phyloP scores from a whole-genome alignment of 2,888 invertebrate species.

The Heliconius ismenius region DNA sequence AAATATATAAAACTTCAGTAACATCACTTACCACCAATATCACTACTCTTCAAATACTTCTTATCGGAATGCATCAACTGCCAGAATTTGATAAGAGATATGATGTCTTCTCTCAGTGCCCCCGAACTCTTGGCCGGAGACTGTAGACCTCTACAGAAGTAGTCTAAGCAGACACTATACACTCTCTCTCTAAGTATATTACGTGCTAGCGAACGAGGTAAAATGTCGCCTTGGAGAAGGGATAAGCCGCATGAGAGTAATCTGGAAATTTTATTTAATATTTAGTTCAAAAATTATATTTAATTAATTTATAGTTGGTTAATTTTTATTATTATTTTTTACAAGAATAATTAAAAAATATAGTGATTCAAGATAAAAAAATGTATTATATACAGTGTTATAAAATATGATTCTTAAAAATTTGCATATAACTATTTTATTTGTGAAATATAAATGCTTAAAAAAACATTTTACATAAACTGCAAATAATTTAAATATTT shows the following conservation, averaged over 20 bases:
- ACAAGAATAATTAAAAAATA: too few species aligned
- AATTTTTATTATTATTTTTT: neutral
- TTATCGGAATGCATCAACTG: conserved; percentile 96
- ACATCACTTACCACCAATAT: conserved; percentile 85
- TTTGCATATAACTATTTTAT: neutral
- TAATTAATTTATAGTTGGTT: neutral
- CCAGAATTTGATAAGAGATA: conserved; percentile 96
- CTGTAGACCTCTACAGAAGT: conserved; percentile 94
- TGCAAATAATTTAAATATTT: neutral
- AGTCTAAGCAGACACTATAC: conserved; percentile 96
- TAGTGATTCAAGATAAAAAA: too few species aligned
- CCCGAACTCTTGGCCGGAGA: conserved; percentile 91
- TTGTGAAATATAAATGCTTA: neutral
- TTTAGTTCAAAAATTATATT: neutral
- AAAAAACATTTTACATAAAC: too few species aligned
- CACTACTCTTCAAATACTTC: conserved; percentile 92
- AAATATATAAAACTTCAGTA: neutral
- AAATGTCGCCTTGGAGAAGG: conserved; percentile 95
- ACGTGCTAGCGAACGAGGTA: conserved; percentile 92
- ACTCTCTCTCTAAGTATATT: conserved; percentile 97
- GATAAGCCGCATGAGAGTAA: conserved; percentile 95
- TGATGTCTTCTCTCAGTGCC: conserved; percentile 93
- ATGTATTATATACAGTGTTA: neutral
- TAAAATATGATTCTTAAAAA: neutral
- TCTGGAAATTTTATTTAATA: conserved; percentile 64